phyloP scores from a whole-genome alignment of 2,113 vertebrate species.

The Anarhynchus alexandrinus region DNA sequence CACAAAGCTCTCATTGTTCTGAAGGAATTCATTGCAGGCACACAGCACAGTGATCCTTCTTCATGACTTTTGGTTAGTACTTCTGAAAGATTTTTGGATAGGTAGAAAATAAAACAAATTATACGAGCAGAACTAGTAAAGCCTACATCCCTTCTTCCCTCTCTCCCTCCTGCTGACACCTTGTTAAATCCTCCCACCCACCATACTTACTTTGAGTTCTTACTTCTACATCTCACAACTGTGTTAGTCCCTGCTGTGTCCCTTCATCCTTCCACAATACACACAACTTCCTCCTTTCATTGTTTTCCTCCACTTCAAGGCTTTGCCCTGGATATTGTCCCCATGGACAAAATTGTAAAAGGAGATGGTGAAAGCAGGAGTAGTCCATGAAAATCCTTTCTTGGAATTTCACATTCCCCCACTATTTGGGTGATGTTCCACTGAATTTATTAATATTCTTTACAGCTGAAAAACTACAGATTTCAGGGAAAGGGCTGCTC shows the following conservation, averaged over 20 bases:
- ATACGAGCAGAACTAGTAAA: background rate
- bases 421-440: background rate
- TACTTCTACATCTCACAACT: background rate
- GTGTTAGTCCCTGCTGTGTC: background rate
- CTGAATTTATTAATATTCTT: background rate
- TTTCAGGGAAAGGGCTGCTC: background rate
- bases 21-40: background rate
- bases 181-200: background rate
- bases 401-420: background rate
- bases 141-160: background rate
- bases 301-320: background rate
- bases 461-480: background rate
- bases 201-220: background rate
- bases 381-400: background rate
- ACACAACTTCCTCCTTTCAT: background rate
- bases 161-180: background rate
- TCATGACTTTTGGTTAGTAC: background rate
- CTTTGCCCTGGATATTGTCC: background rate
- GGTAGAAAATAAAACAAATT: background rate
- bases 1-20: background rate
- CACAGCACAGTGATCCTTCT: background rate
- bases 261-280: background rate
- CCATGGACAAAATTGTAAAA: background rate
- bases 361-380: background rate
- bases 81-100: background rate